phyloP scores from a whole-genome alignment of 64 coral and sea anemone genomes.

The Dendrophyllia cribrosa region DNA sequence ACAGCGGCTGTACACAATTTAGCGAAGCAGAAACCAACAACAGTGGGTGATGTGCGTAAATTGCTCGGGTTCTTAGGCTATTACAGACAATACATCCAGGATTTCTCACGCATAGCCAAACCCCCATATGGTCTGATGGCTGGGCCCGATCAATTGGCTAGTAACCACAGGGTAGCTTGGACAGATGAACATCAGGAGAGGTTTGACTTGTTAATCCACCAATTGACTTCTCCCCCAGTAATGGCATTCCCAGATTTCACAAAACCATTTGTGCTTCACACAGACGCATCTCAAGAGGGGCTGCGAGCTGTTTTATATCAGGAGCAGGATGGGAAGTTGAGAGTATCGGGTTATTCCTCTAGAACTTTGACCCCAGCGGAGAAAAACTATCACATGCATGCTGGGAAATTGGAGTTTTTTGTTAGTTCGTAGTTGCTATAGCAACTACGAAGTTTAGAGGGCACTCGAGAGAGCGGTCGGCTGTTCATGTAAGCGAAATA shows the following conservation, averaged over 20 bases:
- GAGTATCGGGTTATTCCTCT: constrained; percentile 22
- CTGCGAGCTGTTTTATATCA: neutral
- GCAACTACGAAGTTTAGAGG: too few relatives aligned
- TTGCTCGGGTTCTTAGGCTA: constrained; percentile 41
- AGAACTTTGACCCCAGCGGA: constrained; percentile 28
- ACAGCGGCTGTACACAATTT: too few relatives aligned
- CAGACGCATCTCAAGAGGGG: neutral
- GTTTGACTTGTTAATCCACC: constrained; percentile 17
- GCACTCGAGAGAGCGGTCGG: too few relatives aligned
- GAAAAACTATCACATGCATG: constrained; percentile 30
- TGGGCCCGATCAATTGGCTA: constrained; percentile 7
- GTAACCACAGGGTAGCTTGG: constrained; percentile 26
- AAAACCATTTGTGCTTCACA: constrained; percentile 42
- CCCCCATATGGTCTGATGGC: constrained; percentile 39
- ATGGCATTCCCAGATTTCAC: constrained; percentile 44
- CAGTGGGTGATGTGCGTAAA: too few relatives aligned
- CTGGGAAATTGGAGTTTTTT: constrained; percentile 21
- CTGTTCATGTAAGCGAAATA: too few relatives aligned
- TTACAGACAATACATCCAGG: constrained; percentile 46
- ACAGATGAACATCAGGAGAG: constrained; percentile 28
- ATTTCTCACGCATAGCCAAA: constrained; percentile 56
- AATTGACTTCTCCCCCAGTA: constrained; percentile 37
- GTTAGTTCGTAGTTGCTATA: too few relatives aligned
- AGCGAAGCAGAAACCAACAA: too few relatives aligned
- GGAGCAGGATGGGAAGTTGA: constrained; percentile 21